Evolutionary conservation across 2,113 vertebrate species (phyloP).

Genomic region (Centropus unirufus): DNA sequence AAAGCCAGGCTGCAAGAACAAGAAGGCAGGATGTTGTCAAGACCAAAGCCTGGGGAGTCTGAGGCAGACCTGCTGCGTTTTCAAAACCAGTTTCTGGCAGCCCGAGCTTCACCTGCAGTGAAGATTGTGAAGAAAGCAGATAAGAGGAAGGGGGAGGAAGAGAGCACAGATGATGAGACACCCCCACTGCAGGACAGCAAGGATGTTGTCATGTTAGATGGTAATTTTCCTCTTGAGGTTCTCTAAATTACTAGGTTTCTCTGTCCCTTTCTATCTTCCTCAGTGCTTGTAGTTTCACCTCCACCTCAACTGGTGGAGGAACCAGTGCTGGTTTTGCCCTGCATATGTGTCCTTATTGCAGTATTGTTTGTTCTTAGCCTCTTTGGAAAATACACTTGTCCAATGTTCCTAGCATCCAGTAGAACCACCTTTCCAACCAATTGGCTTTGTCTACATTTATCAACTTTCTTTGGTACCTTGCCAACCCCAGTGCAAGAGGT

Average conservation of each 20-base stretch:
- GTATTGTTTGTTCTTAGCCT: neutral
- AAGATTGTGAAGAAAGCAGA: constrained; percentile 86
- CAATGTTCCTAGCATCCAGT: neutral
- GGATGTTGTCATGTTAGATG: constrained; percentile 89
- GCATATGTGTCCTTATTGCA: neutral
- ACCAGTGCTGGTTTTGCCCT: neutral
- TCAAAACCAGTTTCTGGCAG: constrained; percentile 87
- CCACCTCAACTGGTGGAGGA: neutral
- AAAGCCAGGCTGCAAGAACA: neutral
- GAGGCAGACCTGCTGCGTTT: constrained; percentile 91
- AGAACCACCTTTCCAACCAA: neutral
- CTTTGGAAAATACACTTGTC: neutral
- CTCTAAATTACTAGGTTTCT: neutral
- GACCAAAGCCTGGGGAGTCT: constrained; percentile 90
- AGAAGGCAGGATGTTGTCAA: constrained; percentile 82
- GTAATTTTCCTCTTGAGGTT: constrained; percentile 65
- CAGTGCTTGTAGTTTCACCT: neutral
- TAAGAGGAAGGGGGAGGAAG: constrained; percentile 80
- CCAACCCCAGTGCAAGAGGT: neutral
- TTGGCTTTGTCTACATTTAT: neutral
- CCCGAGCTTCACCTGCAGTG: constrained; percentile 82
- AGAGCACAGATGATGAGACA: neutral
- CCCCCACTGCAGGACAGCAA: constrained; percentile 34
- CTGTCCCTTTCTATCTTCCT: neutral
- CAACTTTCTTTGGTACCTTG: neutral